These are phyloP conservation scores for Eurytoma adleriae DNA, from an alignment of 2,888 invertebrate species.

Conservation along the genomic window DNA sequence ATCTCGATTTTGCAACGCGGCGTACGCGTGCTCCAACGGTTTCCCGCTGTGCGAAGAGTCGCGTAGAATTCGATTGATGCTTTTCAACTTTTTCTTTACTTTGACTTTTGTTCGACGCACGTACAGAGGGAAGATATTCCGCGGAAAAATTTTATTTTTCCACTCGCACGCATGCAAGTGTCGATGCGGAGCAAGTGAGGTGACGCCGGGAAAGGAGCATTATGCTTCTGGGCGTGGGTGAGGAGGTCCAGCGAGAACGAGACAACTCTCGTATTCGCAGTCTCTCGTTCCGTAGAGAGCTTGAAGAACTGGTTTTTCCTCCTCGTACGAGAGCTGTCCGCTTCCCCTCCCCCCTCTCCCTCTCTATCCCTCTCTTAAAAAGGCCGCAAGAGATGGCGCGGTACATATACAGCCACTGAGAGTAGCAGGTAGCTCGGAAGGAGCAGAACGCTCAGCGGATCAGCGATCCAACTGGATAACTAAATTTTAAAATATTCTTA, in stretches of 20 bases:
- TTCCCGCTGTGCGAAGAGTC: too few relatives aligned
- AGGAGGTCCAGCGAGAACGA: slow-evolving; percentile 31
- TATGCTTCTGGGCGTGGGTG: slow-evolving; percentile 50
- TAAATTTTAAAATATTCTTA: too few relatives aligned
- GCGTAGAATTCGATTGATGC: too few relatives aligned
- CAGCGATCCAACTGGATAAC: not conserved
- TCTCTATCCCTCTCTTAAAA: not conserved
- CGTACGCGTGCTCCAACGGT: too few relatives aligned
- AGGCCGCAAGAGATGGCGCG: slow-evolving; percentile 24
- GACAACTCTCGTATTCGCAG: slow-evolving; percentile 10
- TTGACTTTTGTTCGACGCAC: too few relatives aligned
- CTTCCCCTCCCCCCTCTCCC: not conserved
- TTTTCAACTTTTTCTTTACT: too few relatives aligned
- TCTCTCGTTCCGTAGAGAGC: slow-evolving; percentile 5
- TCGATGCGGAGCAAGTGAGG: not conserved
- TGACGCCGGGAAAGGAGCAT: not conserved
- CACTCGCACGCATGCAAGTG: too few relatives aligned
- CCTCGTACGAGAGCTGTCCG: not conserved
- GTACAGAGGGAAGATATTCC: too few relatives aligned
- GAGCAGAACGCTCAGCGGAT: not conserved
- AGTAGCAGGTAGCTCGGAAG: slow-evolving; percentile 20
- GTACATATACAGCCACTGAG: slow-evolving; percentile 13
- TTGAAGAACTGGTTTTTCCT: slow-evolving; percentile 50
- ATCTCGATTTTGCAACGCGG: too few relatives aligned
- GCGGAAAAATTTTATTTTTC: too few relatives aligned